A percentile compares a stretch with the other conserved stretches of the same genome.
Conservation (phyloP, 2,797 vertebrate species). For the Anguilla megastoma region DNA sequence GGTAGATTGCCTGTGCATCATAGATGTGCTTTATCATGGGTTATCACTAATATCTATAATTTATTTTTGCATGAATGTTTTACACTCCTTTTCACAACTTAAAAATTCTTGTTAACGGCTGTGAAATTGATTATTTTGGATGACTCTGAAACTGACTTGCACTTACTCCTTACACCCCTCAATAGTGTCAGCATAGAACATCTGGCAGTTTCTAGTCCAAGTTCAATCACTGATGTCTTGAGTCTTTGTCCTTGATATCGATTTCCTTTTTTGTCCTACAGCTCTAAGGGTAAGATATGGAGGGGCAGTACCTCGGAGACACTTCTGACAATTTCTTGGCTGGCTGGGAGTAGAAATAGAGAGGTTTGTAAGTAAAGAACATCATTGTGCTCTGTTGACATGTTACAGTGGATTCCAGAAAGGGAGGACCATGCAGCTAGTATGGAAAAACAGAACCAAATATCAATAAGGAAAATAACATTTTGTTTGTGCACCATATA, state of each 20-base stretch:
- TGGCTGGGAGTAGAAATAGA: not conserved
- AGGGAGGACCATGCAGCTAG: not conserved
- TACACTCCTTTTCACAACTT: not conserved
- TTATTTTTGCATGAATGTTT: not conserved
- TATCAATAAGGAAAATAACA: not conserved
- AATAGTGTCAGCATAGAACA: not conserved
- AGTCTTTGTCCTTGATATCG: not conserved
- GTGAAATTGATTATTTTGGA: not conserved
- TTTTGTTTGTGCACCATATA: not conserved
- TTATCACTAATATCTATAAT: not conserved
- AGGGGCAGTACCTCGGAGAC: not conserved
- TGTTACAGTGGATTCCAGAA: not conserved
- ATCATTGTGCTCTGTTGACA: not conserved
- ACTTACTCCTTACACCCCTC: not conserved
- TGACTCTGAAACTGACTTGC: not conserved
- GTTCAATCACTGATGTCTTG: not conserved
- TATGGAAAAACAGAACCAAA: not conserved
- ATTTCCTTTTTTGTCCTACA: not conserved
- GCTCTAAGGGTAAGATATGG: not conserved
- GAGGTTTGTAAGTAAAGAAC: not conserved
- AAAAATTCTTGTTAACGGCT: not conserved
- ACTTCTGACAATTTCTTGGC: not conserved
- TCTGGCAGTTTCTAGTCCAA: not conserved
- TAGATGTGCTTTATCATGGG: too few relatives aligned
- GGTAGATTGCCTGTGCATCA: too few relatives aligned